Evolutionary conservation across 2,888 invertebrate genomes (phyloP), one percentile per base, ranked within the genome.

Genomic region (Epiblema foenella): DNA sequence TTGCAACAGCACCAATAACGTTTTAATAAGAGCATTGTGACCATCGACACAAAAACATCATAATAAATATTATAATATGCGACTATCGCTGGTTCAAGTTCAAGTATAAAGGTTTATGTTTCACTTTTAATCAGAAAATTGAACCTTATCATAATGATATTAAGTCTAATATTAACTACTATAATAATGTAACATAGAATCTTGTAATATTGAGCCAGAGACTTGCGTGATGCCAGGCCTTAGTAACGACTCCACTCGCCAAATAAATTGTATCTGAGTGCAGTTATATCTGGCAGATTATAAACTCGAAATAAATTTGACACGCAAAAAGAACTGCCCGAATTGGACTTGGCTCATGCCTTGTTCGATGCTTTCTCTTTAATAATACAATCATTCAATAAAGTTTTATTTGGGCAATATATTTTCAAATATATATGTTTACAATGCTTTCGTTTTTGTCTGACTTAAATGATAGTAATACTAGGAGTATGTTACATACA

Each of bases 11-110:
- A 9, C 65, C 60, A 39, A 49, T 64, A 64, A 76, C 76, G 76
- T 75, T 75, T 78, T 76, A 74, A 80, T 77, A 76, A 73, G 73
- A 70, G 73, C 76, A 75, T 77, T 77, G 77, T 77, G 76, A 74
- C 74, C 76, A 79, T 78, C 80, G 81, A 77, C 76, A 81, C 75
- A 82, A 81, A 83, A 81, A 80, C 78, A 78, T 78, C 77, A 78
- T 78, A 81, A 80, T 71, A 70, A 70, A 71, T 71, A 66, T 60
- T 54, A 60, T 54, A 62, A 39, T 62, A 63, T 12, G 24, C 54
- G 12, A 54, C 20, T 29, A 2, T 29, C 3, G 29, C 29, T 29
- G 5, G 5, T 29, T n/a, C n/a, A n/a, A n/a, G n/a, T n/a, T n/a
- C n/a, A 29, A 29, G 2, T 33, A 33, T 8, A 33, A 33, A 8